Conservation (phyloP, 2,888 invertebrate genomes). For the Ptilodon capucinus region DNA sequence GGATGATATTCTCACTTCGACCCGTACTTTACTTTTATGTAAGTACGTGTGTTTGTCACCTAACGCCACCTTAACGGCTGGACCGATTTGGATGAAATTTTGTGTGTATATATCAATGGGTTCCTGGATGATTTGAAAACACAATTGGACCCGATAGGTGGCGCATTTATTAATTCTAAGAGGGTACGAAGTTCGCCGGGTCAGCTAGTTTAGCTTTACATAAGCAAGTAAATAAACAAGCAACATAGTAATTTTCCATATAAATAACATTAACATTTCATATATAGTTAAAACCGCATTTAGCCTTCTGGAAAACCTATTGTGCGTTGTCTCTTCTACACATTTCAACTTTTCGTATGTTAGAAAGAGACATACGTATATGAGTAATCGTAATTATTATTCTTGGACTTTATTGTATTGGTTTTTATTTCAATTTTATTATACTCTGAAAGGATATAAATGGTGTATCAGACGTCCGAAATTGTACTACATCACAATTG, state of each 20-base stretch:
- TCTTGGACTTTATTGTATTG: neutral
- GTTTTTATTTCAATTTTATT: neutral
- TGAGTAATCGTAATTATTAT: slow-evolving; percentile 8
- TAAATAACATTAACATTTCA: neutral
- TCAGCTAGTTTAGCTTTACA: neutral
- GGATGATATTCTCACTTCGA: too few species aligned
- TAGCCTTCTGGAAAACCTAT: slow-evolving; percentile 18
- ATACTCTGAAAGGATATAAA: neutral
- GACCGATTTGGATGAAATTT: too few species aligned
- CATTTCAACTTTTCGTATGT: neutral
- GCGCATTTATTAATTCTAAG: too few species aligned
- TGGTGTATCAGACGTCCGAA: too few species aligned
- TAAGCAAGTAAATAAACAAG: slow-evolving; percentile 1
- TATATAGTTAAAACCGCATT: slow-evolving; percentile 15
- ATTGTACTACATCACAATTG: too few species aligned
- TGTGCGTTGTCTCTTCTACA: neutral
- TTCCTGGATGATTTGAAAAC: too few species aligned
- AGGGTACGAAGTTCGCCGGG: too few species aligned
- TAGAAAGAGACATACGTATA: slow-evolving; percentile 1
- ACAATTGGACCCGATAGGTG: too few species aligned
- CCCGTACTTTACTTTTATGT: too few species aligned
- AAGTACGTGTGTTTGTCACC: too few species aligned
- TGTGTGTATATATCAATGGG: too few species aligned
- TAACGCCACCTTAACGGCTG: too few species aligned
- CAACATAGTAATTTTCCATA: slow-evolving; percentile 1